Evolutionary conservation across 2,797 vertebrate species (phyloP).

Genomic region (Furcifer pardalis): DNA sequence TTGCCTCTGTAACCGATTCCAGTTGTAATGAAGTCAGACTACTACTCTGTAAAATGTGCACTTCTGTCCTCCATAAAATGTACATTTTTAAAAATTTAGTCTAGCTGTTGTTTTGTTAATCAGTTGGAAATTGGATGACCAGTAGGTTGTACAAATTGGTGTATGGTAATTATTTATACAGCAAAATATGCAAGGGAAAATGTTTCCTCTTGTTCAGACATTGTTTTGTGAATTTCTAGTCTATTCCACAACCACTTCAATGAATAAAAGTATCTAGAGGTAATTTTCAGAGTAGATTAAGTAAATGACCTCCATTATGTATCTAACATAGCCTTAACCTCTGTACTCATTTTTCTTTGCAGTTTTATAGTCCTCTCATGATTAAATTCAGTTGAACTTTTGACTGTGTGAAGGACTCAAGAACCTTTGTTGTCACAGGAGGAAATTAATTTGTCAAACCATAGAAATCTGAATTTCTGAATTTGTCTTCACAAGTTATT

Average conservation of each 20-base stretch:
- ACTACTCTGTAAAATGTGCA: neutral
- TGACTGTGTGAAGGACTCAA: neutral
- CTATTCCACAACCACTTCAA: no score
- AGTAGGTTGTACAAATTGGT: neutral
- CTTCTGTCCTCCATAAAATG: no score
- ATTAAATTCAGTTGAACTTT: neutral
- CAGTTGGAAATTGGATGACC: neutral
- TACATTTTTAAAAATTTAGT: no score
- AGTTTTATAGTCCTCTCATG: neutral
- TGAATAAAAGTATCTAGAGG: neutral
- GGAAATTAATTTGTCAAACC: neutral
- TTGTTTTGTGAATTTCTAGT: neutral
- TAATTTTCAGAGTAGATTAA: neutral
- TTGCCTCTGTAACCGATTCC: neutral
- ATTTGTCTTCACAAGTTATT: neutral
- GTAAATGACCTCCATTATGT: neutral
- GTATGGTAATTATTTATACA: neutral
- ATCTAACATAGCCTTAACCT: no score
- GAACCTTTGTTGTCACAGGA: neutral
- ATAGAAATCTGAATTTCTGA: neutral
- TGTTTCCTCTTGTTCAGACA: neutral
- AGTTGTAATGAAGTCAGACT: neutral
- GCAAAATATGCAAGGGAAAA: neutral
- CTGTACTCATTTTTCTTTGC: neutral
- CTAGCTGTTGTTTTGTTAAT: neutral